Evolutionary conservation across 53 echinoderm and acorn worm genomes (phyloP).

Genomic region (Glandiceps talaboti): DNA sequence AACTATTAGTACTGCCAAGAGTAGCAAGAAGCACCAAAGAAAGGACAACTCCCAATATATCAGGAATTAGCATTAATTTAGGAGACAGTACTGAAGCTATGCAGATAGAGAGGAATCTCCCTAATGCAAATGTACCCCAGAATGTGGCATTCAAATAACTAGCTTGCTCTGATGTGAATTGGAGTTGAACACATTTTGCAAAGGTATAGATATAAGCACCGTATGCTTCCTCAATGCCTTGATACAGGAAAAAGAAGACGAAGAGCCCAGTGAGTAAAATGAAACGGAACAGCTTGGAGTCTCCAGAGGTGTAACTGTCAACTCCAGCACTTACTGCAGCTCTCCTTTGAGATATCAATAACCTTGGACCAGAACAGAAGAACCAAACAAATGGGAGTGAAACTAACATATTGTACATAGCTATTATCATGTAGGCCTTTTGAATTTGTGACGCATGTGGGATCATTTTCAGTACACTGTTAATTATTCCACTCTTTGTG

Average conservation of each 20-base stretch:
- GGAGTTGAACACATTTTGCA: constrained; percentile 10
- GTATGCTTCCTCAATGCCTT: constrained; percentile 65
- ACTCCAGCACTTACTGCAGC: not conserved
- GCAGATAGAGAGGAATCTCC: constrained; percentile 71
- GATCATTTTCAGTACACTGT: not conserved
- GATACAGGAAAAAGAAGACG: constrained; percentile 77
- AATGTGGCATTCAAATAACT: constrained; percentile 44
- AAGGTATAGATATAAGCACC: constrained; percentile 59
- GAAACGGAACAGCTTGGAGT: constrained; percentile 13
- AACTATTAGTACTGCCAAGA: constrained; percentile 16
- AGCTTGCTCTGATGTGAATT: constrained; percentile 19
- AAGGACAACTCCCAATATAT: constrained; percentile 37
- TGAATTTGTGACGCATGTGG: constrained; percentile 1
- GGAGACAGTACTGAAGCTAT: constrained; percentile 55
- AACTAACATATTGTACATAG: constrained; percentile 22
- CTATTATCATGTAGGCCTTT: constrained; percentile 53
- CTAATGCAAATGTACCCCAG: constrained; percentile 66
- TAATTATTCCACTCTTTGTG: not conserved
- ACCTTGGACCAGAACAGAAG: constrained; percentile 24
- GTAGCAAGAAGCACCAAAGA: constrained; percentile 31
- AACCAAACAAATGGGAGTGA: constrained; percentile 54
- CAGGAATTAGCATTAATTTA: constrained; percentile 40
- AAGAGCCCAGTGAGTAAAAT: constrained; percentile 49
- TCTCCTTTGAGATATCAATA: not conserved
- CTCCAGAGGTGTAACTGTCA: not conserved